Base-by-base conservation (phyloP, 2,888 invertebrate genomes). In the Megastigmus dorsalis region DNA sequence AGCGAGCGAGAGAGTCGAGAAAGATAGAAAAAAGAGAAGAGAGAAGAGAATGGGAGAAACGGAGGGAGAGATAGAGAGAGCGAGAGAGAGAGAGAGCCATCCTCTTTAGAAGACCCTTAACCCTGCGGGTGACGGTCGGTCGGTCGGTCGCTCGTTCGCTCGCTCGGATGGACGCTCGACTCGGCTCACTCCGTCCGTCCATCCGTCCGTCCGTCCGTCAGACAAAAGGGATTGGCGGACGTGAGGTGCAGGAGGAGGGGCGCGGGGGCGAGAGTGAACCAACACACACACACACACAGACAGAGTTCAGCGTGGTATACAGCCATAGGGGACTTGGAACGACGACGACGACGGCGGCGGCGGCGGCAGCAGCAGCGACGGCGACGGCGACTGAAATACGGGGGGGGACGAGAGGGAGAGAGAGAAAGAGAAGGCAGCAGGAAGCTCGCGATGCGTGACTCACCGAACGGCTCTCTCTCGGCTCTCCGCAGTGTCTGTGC, bases 401-500 rank as follows among this genome's bases (percentile, higher is more conserved):
- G 65, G 75, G 4, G 52, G 10, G 30, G 36, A 33, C 18, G 55
- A 43, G n/a, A 18, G 0, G 33, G 28, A 9, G n/a, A 76, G 77
- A 67, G 75, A 3, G 54, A 30, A n/a, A 6, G 54, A 62, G 75
- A 65, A 68, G 69, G 54, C 36, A 84, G 86, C 86, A 86, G 87
- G 87, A 86, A 87, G 87, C 86, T 84, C 87, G 86, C 86, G 86
- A 84, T 86, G 86, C 87, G 87, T 87, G 88, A 87, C 87, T 87
- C 87, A 86, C 84, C 82, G 84, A 81, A 83, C 82, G 81, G 82
- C 83, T n/a, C n/a, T n/a, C n/a, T n/a, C n/a, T 81, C 82, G 83
- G 83, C 83, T n/a, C 82, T 82, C 41, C 23, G 80, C 79, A 77
- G n/a, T n/a, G n/a, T n/a, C n/a, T n/a, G n/a, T n/a, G 79, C 76